These are phyloP conservation scores for Scelioninae gen. 2 DNA, from an alignment of 2,888 invertebrate species.

Conservation along the genomic window DNA sequence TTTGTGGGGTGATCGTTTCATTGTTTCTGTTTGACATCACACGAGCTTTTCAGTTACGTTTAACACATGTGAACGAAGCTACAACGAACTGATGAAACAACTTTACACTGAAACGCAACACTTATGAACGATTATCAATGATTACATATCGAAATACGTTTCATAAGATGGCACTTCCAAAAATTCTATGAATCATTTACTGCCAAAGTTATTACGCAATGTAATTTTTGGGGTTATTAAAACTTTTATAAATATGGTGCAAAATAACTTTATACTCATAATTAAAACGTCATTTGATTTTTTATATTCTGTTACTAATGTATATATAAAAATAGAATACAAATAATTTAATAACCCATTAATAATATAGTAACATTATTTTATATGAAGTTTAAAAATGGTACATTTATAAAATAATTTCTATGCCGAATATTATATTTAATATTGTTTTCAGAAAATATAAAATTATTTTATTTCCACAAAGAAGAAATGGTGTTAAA, in stretches of 20 bases:
- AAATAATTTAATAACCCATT: too few relatives aligned
- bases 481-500: too few relatives aligned
- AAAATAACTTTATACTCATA: constrained; percentile 26
- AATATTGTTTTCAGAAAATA: too few relatives aligned
- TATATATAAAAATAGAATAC: too few relatives aligned
- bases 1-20: too few relatives aligned
- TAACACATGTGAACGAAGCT: constrained; percentile 5
- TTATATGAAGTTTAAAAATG: too few relatives aligned
- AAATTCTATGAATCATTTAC: constrained; percentile 30
- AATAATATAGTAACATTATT: too few relatives aligned
- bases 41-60: not conserved
- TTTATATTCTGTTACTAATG: too few relatives aligned
- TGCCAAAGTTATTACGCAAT: constrained; percentile 41
- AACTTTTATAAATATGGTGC: constrained; percentile 32
- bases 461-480: too few relatives aligned
- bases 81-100: constrained; percentile 6
- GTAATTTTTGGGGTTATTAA: constrained; percentile 27
- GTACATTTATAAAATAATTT: too few relatives aligned
- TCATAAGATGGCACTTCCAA: constrained; percentile 34
- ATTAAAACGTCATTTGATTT: not conserved
- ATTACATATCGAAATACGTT: constrained; percentile 14
- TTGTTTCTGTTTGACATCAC: constrained; percentile 10
- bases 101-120: constrained; percentile 1
- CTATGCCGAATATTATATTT: too few relatives aligned
- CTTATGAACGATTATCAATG: constrained; percentile 8